phyloP scores from a whole-genome alignment of 2,113 vertebrate genomes.

The Pristiophorus japonicus region DNA sequence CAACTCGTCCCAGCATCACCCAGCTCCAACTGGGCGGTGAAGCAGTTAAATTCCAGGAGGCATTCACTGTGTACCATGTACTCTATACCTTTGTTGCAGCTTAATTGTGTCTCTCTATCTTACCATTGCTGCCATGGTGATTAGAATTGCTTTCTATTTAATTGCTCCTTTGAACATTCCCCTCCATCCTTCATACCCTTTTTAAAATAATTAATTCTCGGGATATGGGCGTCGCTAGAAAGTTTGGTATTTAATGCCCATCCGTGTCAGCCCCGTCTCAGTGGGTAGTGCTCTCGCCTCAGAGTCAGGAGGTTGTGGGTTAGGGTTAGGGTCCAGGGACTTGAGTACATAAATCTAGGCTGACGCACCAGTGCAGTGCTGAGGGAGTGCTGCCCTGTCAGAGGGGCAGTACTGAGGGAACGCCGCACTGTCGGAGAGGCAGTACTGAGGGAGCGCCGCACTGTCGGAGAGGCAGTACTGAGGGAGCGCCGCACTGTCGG shows the following conservation, averaged over 20 bases:
- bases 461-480: not conserved
- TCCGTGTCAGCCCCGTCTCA: too few species aligned
- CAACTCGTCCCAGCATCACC: too few species aligned
- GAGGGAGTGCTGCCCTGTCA: not conserved
- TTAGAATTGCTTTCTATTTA: too few species aligned
- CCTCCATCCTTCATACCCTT: not conserved
- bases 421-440: not conserved
- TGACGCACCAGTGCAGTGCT: not conserved
- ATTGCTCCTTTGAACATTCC: not conserved
- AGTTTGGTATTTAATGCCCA: too few species aligned
- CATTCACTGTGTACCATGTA: not conserved
- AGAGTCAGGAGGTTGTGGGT: too few species aligned
- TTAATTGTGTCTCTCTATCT: not conserved
- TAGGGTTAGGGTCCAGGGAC: too few species aligned
- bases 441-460: not conserved
- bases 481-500: not conserved
- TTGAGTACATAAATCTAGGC: not conserved
- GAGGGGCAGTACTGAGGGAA: not conserved
- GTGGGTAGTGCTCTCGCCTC: too few species aligned
- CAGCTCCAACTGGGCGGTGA: not conserved
- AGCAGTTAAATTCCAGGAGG: not conserved
- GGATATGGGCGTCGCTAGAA: too few species aligned
- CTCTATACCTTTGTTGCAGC: not conserved
- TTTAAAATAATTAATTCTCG: not conserved
- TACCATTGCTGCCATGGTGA: not conserved